Evolutionary conservation across 1,140 invertebrate species (phyloP).

Genomic region (Lerema accius): DNA sequence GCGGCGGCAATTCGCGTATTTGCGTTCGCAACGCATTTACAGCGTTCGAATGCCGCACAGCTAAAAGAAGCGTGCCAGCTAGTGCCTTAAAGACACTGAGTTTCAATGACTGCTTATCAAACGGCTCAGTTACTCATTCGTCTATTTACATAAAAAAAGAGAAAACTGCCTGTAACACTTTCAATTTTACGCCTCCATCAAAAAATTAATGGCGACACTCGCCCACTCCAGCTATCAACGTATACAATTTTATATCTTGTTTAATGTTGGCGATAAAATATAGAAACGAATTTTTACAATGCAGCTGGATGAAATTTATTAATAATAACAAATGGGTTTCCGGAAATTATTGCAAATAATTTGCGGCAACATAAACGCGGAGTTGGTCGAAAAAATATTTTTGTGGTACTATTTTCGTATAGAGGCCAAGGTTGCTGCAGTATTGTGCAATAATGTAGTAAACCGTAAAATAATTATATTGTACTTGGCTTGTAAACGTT

Average conservation of each 20-base stretch:
- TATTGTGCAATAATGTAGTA: too few species aligned
- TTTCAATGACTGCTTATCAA: too few species aligned
- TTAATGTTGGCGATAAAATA: slow-evolving; percentile 42
- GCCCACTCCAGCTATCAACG: slow-evolving; percentile 3
- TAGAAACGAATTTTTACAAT: slow-evolving; percentile 33
- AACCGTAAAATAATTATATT: too few species aligned
- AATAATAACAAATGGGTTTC: neutral
- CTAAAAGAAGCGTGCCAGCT: too few species aligned
- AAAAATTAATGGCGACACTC: slow-evolving; percentile 29
- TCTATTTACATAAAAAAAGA: neutral
- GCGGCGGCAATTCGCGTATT: too few species aligned
- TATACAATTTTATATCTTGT: slow-evolving; percentile 37
- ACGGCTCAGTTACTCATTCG: too few species aligned
- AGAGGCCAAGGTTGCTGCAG: too few species aligned
- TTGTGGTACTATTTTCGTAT: too few species aligned
- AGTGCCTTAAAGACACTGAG: too few species aligned
- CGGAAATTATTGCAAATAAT: slow-evolving; percentile 15
- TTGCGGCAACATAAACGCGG: neutral
- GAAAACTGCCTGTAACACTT: slow-evolving; percentile 20
- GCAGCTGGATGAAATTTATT: neutral
- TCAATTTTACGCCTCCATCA: slow-evolving; percentile 23
- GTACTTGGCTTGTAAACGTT: too few species aligned
- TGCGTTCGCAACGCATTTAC: too few species aligned
- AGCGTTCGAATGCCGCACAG: too few species aligned
- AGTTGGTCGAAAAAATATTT: slow-evolving; percentile 23